A percentile compares a stretch with the other conserved stretches of the same genome.
Conservation (phyloP, 1,140 invertebrate species). For the Branchinecta lindahli region DNA sequence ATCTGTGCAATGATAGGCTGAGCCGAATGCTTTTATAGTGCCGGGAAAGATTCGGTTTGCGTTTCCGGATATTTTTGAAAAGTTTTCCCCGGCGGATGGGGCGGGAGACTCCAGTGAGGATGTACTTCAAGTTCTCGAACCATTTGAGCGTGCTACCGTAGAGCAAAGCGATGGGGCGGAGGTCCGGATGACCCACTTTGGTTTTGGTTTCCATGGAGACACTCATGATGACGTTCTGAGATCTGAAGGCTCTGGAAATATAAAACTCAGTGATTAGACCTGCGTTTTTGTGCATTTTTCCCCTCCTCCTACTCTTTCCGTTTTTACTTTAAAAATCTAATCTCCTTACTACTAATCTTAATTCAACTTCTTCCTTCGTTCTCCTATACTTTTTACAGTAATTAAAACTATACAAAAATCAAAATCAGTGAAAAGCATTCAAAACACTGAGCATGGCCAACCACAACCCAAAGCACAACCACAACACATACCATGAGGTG, state of each 20-base stretch:
- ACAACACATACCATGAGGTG: no score
- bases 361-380: no score
- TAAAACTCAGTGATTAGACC: constrained; percentile 25
- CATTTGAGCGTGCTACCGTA: constrained; percentile 83
- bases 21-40: constrained; percentile 81
- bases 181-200: constrained; percentile 20
- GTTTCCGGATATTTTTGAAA: constrained; percentile 64
- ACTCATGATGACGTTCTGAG: constrained; percentile 75
- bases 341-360: no score
- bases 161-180: constrained; percentile 55
- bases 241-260: constrained; percentile 56
- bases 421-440: no score
- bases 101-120: constrained; percentile 83
- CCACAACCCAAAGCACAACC: no score
- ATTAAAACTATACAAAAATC: no score
- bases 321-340: no score
- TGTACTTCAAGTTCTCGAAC: constrained; percentile 90
- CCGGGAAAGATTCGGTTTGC: constrained; percentile 76
- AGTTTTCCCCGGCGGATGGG: constrained; percentile 71
- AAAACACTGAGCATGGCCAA: no score
- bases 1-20: constrained; percentile 67
- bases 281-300: no score
- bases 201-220: constrained; percentile 75
- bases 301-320: no score
- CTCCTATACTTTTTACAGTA: no score